A percentile compares a stretch with the other conserved stretches of the same genome.
Evolutionary conservation across 2,797 vertebrate genomes (phyloP).

Genomic region (Siniperca scherzeri): DNA sequence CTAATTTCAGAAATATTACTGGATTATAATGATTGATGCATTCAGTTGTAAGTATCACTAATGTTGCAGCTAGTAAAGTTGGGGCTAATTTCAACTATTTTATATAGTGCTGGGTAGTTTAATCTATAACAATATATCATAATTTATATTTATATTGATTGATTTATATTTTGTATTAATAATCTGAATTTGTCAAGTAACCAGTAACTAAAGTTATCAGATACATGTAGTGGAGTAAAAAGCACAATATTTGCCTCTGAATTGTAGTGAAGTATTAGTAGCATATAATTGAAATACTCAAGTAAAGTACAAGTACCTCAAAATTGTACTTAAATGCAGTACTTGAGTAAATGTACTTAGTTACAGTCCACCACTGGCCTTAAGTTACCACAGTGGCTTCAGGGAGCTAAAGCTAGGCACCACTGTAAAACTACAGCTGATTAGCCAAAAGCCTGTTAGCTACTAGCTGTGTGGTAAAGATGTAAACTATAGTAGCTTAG

Average conservation of each 20-base stretch:
- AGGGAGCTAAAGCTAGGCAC: not conserved
- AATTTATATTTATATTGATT: not conserved
- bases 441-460: not conserved
- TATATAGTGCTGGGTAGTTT: not conserved
- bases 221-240: not conserved
- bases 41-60: not conserved
- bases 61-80: not conserved
- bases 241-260: not conserved
- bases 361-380: no score
- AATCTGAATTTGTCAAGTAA: not conserved
- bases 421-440: not conserved
- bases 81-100: not conserved
- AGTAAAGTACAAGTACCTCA: no score
- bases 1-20: no score
- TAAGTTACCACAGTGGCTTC: not conserved
- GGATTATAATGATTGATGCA: not conserved
- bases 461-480: not conserved
- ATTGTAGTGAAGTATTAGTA: no score
- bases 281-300: no score
- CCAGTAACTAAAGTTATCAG: no score
- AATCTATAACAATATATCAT: not conserved
- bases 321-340: no score
- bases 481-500: not conserved
- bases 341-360: no score
- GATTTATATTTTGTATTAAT: not conserved